phyloP scores from a whole-genome alignment of 2,113 vertebrate genomes.

The Psephotus haematonotus region DNA sequence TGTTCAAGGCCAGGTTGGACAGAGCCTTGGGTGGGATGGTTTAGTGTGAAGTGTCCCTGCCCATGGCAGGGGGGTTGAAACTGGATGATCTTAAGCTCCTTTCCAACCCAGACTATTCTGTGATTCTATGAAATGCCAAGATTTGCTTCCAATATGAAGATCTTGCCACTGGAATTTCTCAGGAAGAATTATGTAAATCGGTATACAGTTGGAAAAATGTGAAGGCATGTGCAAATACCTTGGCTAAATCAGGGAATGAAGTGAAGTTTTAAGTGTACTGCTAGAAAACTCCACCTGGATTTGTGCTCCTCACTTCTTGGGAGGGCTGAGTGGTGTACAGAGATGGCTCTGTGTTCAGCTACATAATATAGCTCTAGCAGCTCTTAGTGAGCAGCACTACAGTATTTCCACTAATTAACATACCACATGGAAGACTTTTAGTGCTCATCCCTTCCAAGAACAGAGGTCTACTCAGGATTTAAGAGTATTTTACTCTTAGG shows the following conservation, averaged over 20 bases:
- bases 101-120: no score
- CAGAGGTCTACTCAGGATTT: not conserved
- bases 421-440: not conserved
- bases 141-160: not conserved
- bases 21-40: no score
- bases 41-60: no score
- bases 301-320: not conserved
- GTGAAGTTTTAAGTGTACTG: not conserved
- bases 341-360: not conserved
- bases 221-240: not conserved
- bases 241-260: not conserved
- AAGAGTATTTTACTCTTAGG: not conserved
- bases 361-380: not conserved
- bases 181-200: accelerated
- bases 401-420: not conserved
- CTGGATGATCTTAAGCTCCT: no score
- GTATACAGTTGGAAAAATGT: not conserved
- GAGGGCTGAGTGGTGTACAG: not conserved
- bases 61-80: no score
- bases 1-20: not conserved
- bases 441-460: not conserved
- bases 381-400: not conserved
- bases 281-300: not conserved
- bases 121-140: not conserved
- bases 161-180: not conserved